Conservation (phyloP, 2,113 vertebrate species). For the Microcebus lehilahytsara region DNA sequence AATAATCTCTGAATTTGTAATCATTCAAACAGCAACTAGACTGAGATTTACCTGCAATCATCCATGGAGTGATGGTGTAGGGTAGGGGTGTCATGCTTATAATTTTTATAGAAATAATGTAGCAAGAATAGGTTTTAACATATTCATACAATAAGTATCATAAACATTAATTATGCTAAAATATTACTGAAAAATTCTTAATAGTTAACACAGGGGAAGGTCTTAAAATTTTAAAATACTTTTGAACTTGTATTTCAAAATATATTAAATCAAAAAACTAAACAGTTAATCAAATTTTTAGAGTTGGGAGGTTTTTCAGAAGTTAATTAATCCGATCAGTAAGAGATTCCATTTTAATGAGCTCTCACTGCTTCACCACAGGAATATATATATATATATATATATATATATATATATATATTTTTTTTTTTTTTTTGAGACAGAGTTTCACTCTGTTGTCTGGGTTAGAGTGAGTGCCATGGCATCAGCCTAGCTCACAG, state of each 20-base stretch:
- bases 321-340: background rate
- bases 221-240: slow-evolving; percentile 17
- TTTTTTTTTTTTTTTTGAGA: too few relatives aligned
- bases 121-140: background rate
- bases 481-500: too few relatives aligned
- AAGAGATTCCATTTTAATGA: background rate
- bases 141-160: background rate
- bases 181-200: background rate
- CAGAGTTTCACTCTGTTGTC: too few relatives aligned
- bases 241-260: slow-evolving; percentile 54
- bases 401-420: background rate
- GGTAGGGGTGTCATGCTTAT: background rate
- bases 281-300: background rate
- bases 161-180: slow-evolving; percentile 9
- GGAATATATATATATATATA: background rate
- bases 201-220: background rate
- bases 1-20: background rate
- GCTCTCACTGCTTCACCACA: background rate
- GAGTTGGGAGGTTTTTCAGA: background rate
- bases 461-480: too few relatives aligned
- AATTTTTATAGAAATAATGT: background rate
- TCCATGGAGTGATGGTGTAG: background rate
- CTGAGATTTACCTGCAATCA: background rate
- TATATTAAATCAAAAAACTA: slow-evolving; percentile 33
- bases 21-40: background rate